Conservation (phyloP, 2,113 vertebrate genomes). For the Chaetorhynchus papuensis region DNA sequence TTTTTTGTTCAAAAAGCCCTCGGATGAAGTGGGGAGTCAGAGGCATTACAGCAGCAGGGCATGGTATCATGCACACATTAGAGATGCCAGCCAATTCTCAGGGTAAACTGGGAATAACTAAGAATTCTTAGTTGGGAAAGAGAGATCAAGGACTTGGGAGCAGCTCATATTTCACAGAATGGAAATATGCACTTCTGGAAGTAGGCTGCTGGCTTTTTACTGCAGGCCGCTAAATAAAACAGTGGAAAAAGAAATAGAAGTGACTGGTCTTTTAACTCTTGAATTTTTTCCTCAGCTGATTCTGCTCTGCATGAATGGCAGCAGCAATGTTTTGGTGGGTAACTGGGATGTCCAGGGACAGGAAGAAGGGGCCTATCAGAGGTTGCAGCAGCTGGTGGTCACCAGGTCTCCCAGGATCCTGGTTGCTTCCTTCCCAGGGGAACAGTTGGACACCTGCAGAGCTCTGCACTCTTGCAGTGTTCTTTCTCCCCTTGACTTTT, state of each 20-base stretch:
- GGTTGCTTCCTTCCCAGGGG: neutral
- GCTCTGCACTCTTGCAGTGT: neutral
- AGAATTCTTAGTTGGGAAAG: neutral
- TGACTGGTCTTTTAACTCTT: neutral
- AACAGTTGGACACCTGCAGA: neutral
- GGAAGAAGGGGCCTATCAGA: neutral
- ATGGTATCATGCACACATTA: neutral
- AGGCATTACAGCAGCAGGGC: neutral
- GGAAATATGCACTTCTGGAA: neutral
- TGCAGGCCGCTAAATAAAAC: conserved; percentile 29
- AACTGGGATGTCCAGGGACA: neutral
- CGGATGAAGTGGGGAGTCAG: neutral
- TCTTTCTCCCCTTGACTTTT: neutral
- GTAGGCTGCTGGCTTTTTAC: neutral
- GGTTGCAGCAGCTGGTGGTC: neutral
- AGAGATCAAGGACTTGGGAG: neutral
- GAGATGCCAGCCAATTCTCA: neutral
- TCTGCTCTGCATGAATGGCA: neutral
- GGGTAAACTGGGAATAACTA: neutral
- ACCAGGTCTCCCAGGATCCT: neutral
- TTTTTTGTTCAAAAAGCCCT: neutral
- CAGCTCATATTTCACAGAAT: neutral
- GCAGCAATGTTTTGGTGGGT: neutral
- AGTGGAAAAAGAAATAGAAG: conserved; percentile 41
- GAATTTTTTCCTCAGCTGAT: neutral